Base-by-base conservation (phyloP, 2,113 vertebrate genomes). In the Calidris pygmaea region DNA sequence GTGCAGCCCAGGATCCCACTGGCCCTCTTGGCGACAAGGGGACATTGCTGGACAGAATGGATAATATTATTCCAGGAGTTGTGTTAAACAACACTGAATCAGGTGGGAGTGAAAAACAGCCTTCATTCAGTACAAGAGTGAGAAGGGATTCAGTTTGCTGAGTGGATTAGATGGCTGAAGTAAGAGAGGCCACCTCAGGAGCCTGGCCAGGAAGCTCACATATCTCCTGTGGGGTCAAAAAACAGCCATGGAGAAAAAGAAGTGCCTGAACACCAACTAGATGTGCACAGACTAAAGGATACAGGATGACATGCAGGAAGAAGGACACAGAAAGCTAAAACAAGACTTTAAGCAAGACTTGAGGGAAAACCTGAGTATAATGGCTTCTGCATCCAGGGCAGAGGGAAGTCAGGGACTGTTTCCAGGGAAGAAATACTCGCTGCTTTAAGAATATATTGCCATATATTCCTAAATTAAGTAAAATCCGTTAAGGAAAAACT, bases 261-360 rank as follows among this genome's bases (percentile, higher is more conserved):
- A 55, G 17, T 55, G 58, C 66, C 34, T 7, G 18, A 65, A 78
- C 1, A 1, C 23, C 43, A 81, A 2, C 15, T 26, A 27, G 37
- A 30, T 67, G 20, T 47, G 35, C 0, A 0, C 4, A 41, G 37
- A 26, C 32, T 32, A 47, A 62, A 32, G 48, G n/a, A 30, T 52
- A 29, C 37, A 59, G 10, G 5, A 9, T 16, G 39, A 41, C 52
- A 52, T 0, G 0, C 23, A 60, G 56, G 62, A 66, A 60, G 41
- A 60, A 52, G 24, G 41, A 58, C 24, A 50, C 35, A 26, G 52
- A 47, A 26, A 58, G 63, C 6, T 8, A 30, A 14, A 89, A 29
- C 2, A 72, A 62, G 52, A 37, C 32, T 66, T 91, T 5, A 3
- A 63, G 37, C 34, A 47, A 6, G 39, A 21, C 23, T 45, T 30